Evolutionary conservation across 30 jellyfish, hydroid and myxozoan species (phyloP).

Genomic region (Aurelia sp.): DNA sequence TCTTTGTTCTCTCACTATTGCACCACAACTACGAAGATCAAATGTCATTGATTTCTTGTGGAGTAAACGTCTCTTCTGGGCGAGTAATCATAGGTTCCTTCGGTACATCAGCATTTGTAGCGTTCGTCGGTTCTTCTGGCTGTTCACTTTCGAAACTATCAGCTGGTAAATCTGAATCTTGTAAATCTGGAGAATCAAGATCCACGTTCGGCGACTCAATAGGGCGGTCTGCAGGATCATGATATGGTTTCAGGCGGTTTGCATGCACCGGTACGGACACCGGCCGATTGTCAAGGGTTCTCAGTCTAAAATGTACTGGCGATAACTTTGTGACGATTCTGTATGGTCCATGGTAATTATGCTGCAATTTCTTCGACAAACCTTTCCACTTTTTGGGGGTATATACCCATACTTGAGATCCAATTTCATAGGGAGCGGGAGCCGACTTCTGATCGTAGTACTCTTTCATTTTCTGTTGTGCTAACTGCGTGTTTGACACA

Average conservation of each 20-base stretch:
- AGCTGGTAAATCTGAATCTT: conserved; percentile 22
- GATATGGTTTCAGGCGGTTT: not conserved
- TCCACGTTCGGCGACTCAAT: conserved; percentile 1
- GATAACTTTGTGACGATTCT: conserved; percentile 32
- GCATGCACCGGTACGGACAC: conserved; percentile 7
- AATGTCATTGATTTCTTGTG: not conserved
- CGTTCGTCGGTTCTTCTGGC: not conserved
- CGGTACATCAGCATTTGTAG: not conserved
- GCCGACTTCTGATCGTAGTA: conserved; percentile 34
- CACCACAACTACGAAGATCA: not conserved
- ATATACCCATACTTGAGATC: conserved; percentile 12
- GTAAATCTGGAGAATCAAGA: conserved; percentile 11
- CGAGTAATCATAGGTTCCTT: conserved; percentile 13
- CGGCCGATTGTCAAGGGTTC: conserved; percentile 27
- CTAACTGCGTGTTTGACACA: conserved; percentile 35
- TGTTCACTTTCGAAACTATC: conserved; percentile 1
- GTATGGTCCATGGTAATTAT: not conserved
- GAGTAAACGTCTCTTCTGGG: conserved; percentile 23
- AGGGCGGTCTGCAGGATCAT: not conserved
- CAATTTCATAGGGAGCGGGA: conserved; percentile 18
- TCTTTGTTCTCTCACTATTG: too few relatives aligned
- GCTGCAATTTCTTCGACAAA: not conserved
- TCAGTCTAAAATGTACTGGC: conserved; percentile 40
- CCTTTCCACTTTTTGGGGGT: conserved; percentile 5
- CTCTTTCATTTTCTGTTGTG: conserved; percentile 39